Percentiles rank a stretch among this genome's conserved stretches.
phyloP scores from a whole-genome alignment of 2,888 invertebrate genomes.

The Phalangium opilio region DNA sequence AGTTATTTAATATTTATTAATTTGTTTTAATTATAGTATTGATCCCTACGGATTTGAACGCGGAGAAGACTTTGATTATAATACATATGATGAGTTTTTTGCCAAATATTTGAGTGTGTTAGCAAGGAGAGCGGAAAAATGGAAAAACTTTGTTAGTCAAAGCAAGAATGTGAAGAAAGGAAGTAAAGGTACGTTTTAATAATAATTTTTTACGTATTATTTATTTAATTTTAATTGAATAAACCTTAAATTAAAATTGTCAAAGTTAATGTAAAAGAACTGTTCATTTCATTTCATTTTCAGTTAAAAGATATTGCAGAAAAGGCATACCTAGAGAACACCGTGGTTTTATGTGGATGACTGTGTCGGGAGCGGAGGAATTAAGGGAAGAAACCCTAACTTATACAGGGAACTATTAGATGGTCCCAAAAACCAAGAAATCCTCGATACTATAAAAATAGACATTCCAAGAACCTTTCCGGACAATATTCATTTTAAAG shows the following conservation, averaged over 20 bases:
- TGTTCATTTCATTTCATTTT: slow-evolving; percentile 20
- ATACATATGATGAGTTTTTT: slow-evolving; percentile 71
- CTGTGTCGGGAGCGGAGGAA: slow-evolving; percentile 61
- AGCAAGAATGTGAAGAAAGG: slow-evolving; percentile 52
- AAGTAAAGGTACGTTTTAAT: slow-evolving; percentile 33
- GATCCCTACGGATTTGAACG: slow-evolving; percentile 88
- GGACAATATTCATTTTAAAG: slow-evolving; percentile 80
- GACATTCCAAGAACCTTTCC: slow-evolving; percentile 88
- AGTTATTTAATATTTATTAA: neutral
- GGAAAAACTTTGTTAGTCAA: slow-evolving; percentile 54
- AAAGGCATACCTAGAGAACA: slow-evolving; percentile 70
- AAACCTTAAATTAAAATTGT: no score
- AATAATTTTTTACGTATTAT: no score
- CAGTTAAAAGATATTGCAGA: slow-evolving; percentile 68
- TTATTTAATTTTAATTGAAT: no score
- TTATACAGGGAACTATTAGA: slow-evolving; percentile 44
- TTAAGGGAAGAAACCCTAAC: slow-evolving; percentile 39
- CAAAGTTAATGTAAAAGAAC: no score
- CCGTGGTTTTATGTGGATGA: slow-evolving; percentile 56
- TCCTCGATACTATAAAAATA: slow-evolving; percentile 66
- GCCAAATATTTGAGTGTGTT: slow-evolving; percentile 64
- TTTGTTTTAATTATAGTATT: slow-evolving; percentile 36
- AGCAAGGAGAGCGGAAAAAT: slow-evolving; percentile 60
- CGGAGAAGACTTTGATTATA: slow-evolving; percentile 64
- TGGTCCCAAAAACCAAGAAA: slow-evolving; percentile 49